Conservation (phyloP, 2,888 invertebrate genomes). For the Drosophila subquinaria region DNA sequence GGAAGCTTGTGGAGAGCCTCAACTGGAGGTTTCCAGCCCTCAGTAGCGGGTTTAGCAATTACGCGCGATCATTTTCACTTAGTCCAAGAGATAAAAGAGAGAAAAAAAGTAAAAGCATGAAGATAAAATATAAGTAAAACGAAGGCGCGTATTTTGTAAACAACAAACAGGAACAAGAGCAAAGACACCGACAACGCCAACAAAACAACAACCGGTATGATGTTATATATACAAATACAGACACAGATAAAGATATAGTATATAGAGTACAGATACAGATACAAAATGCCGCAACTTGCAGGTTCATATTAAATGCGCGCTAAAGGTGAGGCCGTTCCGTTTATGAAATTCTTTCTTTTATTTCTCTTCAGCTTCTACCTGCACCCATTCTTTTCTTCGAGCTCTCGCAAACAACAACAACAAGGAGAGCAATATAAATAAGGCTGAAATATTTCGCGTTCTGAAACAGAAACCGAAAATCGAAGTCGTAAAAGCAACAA, state of each 20-base stretch:
- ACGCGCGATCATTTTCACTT: constrained; percentile 58
- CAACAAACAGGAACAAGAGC: constrained; percentile 63
- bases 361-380: constrained; percentile 54
- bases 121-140: constrained; percentile 26
- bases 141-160: constrained; percentile 68
- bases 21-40: constrained; percentile 35
- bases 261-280: constrained; percentile 36
- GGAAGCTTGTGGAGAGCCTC: constrained; percentile 9
- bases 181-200: constrained; percentile 39
- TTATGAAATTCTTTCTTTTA: constrained; percentile 58
- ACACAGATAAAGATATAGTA: not conserved
- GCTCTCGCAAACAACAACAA: constrained; percentile 42
- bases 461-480: constrained; percentile 54
- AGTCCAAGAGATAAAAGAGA: constrained; percentile 17
- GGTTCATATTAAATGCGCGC: constrained; percentile 48
- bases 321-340: constrained; percentile 51
- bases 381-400: constrained; percentile 49
- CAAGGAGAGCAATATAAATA: constrained; percentile 5
- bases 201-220: constrained; percentile 57
- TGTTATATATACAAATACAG: constrained; percentile 17
- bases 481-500: constrained; percentile 59
- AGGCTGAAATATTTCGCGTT: constrained; percentile 50
- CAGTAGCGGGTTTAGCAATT: constrained; percentile 26
- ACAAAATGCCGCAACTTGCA: constrained; percentile 72
- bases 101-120: constrained; percentile 15